Evolutionary conservation across 1,140 invertebrate genomes (phyloP).

Genomic region (Achroia grisella): DNA sequence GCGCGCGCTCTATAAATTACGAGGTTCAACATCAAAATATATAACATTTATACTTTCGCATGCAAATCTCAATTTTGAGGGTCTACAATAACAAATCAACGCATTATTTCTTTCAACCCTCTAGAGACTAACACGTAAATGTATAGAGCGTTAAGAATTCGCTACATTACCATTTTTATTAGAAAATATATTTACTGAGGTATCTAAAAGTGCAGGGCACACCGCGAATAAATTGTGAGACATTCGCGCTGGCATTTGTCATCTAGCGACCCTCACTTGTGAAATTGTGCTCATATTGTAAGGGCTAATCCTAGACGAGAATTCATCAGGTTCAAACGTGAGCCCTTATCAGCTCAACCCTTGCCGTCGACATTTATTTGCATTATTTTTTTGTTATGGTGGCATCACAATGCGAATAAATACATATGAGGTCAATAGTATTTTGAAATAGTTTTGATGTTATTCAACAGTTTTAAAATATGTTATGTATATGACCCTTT

Average conservation of each 20-base stretch:
- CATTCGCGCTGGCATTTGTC: constrained; percentile 50
- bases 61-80: no score
- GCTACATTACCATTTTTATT: constrained; percentile 59
- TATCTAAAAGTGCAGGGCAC: constrained; percentile 1
- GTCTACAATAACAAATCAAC: no score
- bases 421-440: no score
- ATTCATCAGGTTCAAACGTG: constrained; percentile 57
- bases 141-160: constrained; percentile 22
- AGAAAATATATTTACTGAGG: constrained; percentile 44
- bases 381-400: constrained; percentile 31
- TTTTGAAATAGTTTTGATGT: no score
- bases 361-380: constrained; percentile 21
- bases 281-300: constrained; percentile 66
- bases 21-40: no score
- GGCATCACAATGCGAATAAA: not conserved
- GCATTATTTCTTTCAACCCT: no score
- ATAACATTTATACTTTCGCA: no score
- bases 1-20: no score
- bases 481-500: no score
- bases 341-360: constrained; percentile 43
- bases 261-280: constrained; percentile 44
- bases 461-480: no score
- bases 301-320: constrained; percentile 55
- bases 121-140: no score
- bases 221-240: constrained; percentile 39